These are phyloP conservation scores for Bombus balteatus DNA, from an alignment of 1,140 invertebrate genomes.

Conservation along the genomic window DNA sequence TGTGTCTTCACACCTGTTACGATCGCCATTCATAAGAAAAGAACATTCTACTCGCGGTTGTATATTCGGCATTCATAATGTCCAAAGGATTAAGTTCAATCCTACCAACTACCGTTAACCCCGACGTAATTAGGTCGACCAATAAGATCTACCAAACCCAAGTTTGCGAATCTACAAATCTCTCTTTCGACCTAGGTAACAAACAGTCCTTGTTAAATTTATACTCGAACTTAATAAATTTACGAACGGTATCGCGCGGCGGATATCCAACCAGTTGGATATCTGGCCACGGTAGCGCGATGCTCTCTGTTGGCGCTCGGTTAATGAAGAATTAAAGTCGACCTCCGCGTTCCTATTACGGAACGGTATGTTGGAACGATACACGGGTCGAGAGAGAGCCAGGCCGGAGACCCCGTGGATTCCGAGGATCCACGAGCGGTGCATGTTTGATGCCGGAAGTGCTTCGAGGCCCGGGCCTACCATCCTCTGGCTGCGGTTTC, in stretches of 20 bases:
- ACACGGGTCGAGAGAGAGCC: conserved; percentile 27
- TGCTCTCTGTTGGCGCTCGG: neutral
- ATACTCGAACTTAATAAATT: conserved; percentile 25
- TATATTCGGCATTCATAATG: neutral
- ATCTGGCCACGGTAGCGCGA: conserved; percentile 1
- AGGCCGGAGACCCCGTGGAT: conserved; percentile 33
- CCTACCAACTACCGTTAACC: neutral
- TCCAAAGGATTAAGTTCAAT: neutral
- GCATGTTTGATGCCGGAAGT: conserved; percentile 79
- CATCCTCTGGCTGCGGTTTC: conserved; percentile 75
- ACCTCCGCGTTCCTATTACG: conserved; percentile 35
- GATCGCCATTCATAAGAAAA: no score
- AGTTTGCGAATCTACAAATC: neutral
- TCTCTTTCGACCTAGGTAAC: neutral
- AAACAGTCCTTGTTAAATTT: conserved; percentile 12
- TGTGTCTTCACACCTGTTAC: no score
- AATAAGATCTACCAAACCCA: neutral
- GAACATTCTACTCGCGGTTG: neutral
- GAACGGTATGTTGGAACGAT: conserved; percentile 31
- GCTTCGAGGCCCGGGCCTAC: conserved; percentile 68
- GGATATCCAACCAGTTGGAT: conserved; percentile 20
- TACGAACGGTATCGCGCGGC: conserved; percentile 17
- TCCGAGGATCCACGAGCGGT: conserved; percentile 58
- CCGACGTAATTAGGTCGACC: no score
- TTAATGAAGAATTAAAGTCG: conserved; percentile 57